Percentiles rank a stretch among this genome's conserved stretches.
phyloP scores from a whole-genome alignment of 2,113 vertebrate genomes.

The Osmerus eperlanus region DNA sequence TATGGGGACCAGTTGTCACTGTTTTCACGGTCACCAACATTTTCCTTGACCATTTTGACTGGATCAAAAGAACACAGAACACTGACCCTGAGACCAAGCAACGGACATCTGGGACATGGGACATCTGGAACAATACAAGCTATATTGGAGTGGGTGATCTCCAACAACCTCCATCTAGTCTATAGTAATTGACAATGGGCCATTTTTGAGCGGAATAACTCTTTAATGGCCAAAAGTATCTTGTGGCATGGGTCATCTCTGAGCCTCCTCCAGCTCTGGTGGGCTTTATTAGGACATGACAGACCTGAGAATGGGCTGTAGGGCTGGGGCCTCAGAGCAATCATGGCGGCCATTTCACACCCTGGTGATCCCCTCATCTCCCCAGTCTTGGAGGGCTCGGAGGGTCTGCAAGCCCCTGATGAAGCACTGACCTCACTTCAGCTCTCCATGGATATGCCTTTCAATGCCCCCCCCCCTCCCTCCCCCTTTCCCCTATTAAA shows the following conservation, averaged over 20 bases:
- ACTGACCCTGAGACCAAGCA: too few species aligned
- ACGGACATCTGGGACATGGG: neutral
- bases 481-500: neutral
- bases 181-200: neutral
- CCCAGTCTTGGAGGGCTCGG: neutral
- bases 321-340: constrained; percentile 2
- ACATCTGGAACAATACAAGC: neutral
- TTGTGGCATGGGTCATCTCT: constrained; percentile 2
- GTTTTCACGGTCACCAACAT: too few species aligned
- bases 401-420: constrained; percentile 5
- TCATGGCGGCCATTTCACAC: constrained; percentile 29
- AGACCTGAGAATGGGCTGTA: constrained; percentile 15
- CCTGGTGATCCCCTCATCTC: constrained; percentile 23
- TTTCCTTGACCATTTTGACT: neutral
- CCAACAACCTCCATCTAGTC: neutral
- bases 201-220: neutral
- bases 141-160: neutral
- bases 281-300: constrained; percentile 22
- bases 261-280: constrained; percentile 4
- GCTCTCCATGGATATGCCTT: constrained; percentile 7
- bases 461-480: neutral
- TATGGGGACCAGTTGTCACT: too few species aligned
- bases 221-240: neutral
- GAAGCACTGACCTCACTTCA: constrained; percentile 19
- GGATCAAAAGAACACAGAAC: neutral